Percentiles rank a stretch among this genome's conserved stretches.
Conservation (phyloP, 2,888 invertebrate genomes). For the Thysanoteuthis rhombus region DNA sequence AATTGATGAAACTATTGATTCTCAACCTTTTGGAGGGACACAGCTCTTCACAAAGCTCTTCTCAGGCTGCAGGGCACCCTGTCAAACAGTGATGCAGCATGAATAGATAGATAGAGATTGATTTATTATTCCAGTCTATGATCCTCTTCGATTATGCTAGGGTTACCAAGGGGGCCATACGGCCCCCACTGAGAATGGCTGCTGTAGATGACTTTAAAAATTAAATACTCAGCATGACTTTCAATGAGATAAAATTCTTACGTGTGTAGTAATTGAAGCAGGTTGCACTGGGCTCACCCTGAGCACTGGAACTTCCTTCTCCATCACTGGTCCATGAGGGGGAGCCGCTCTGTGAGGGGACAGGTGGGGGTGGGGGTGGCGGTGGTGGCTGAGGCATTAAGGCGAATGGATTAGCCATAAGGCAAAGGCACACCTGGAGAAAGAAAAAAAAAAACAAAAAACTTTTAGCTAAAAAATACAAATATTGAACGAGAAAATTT, state of each 20-base stretch:
- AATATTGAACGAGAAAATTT: neutral
- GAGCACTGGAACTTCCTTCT: neutral
- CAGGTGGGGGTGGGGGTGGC: neutral
- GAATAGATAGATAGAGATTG: no score
- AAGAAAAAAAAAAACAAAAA: neutral
- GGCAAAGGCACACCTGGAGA: neutral
- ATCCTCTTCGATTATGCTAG: no score
- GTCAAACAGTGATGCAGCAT: no score
- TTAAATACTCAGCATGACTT: neutral
- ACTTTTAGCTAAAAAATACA: neutral
- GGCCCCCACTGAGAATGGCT: no score
- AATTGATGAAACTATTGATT: no score
- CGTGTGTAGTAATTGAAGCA: neutral
- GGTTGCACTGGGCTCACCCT: neutral
- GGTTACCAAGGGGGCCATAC: no score
- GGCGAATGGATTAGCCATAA: conserved; percentile 16
- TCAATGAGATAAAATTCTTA: neutral
- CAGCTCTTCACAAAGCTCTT: no score
- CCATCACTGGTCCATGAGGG: neutral
- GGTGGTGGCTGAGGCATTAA: conserved; percentile 26
- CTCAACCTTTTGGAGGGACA: no score
- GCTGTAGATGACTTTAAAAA: no score
- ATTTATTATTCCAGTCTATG: no score
- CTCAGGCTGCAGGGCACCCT: no score
- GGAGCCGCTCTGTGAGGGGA: neutral